These are phyloP conservation scores for Limnothrissa miodon DNA, from an alignment of 2,113 vertebrate genomes.

Conservation along the genomic window DNA sequence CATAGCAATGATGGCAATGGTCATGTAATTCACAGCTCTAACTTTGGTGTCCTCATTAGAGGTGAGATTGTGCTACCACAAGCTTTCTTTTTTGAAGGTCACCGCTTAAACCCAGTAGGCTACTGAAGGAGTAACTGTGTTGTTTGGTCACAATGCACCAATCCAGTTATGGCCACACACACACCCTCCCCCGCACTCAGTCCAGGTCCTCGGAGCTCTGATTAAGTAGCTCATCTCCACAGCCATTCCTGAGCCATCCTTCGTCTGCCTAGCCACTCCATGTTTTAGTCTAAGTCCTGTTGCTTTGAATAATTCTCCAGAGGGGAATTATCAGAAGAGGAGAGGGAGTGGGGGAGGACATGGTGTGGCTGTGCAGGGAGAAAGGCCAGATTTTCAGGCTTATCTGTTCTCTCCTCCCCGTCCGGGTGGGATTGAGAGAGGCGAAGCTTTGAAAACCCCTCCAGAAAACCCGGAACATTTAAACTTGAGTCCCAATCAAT, in stretches of 20 bases:
- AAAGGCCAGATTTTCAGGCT: conserved; percentile 49
- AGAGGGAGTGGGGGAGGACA: conserved; percentile 9
- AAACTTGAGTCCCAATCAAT: conserved; percentile 45
- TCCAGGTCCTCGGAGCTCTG: conserved; percentile 52
- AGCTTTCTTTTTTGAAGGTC: conserved; percentile 52
- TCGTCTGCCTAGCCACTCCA: conserved; percentile 27
- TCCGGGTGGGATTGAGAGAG: conserved; percentile 44
- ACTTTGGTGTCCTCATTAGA: not conserved
- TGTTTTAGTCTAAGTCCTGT: conserved; percentile 40
- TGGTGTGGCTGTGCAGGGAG: conserved; percentile 28
- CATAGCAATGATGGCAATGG: too few species aligned
- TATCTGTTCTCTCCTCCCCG: conserved; percentile 49
- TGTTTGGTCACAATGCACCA: conserved; percentile 38
- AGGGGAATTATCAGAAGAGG: conserved; percentile 43
- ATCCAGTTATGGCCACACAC: conserved; percentile 31
- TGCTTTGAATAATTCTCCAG: conserved; percentile 49
- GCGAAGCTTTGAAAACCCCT: conserved; percentile 43
- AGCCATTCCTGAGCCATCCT: conserved; percentile 36
- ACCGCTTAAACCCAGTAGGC: conserved; percentile 48
- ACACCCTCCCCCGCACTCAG: conserved; percentile 35
- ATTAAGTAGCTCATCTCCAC: conserved; percentile 55
- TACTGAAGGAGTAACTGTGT: conserved; percentile 37
- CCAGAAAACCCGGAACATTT: conserved; percentile 44
- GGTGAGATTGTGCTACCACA: conserved; percentile 20
- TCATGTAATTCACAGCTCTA: not conserved